Percentiles rank a stretch among this genome's conserved stretches.
Conservation (phyloP, 1,140 invertebrate genomes). For the Atopsyche davidsoni region DNA sequence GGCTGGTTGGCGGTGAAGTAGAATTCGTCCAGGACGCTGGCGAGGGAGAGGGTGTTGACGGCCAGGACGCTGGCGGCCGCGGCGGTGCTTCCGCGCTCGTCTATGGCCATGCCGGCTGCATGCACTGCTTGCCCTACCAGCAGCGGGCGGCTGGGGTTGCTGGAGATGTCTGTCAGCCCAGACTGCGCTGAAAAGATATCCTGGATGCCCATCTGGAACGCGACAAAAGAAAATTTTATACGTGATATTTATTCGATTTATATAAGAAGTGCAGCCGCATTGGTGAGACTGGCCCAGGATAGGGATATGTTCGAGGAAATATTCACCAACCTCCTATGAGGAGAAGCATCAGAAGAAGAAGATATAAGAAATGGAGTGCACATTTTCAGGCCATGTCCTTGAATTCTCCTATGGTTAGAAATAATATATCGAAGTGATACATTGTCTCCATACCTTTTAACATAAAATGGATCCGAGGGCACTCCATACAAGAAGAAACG, state of each 20-base stretch:
- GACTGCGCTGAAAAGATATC: slow-evolving; percentile 54
- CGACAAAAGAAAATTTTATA: neutral
- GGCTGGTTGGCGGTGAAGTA: slow-evolving; percentile 58
- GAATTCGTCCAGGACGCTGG: slow-evolving; percentile 36
- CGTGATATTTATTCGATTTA: too few species aligned
- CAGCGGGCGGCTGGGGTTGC: slow-evolving; percentile 32
- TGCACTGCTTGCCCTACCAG: slow-evolving; percentile 59
- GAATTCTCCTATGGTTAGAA: too few species aligned
- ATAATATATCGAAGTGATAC: too few species aligned
- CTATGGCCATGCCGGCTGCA: slow-evolving; percentile 63
- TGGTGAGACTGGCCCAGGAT: too few species aligned
- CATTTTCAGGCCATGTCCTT: too few species aligned
- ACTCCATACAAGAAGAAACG: too few species aligned
- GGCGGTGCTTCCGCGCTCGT: slow-evolving; percentile 65
- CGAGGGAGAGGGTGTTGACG: slow-evolving; percentile 54
- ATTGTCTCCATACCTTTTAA: too few species aligned
- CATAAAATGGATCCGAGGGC: too few species aligned
- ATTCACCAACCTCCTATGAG: too few species aligned
- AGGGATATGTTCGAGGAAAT: too few species aligned
- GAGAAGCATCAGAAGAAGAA: too few species aligned
- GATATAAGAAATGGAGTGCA: neutral
- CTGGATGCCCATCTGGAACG: slow-evolving; percentile 55
- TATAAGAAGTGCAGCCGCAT: too few species aligned
- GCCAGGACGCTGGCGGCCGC: slow-evolving; percentile 57
- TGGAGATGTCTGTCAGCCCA: slow-evolving; percentile 48